These are phyloP conservation scores for Molossus molossus DNA, from an alignment of 2,797 vertebrate genomes.

Conservation along the genomic window DNA sequence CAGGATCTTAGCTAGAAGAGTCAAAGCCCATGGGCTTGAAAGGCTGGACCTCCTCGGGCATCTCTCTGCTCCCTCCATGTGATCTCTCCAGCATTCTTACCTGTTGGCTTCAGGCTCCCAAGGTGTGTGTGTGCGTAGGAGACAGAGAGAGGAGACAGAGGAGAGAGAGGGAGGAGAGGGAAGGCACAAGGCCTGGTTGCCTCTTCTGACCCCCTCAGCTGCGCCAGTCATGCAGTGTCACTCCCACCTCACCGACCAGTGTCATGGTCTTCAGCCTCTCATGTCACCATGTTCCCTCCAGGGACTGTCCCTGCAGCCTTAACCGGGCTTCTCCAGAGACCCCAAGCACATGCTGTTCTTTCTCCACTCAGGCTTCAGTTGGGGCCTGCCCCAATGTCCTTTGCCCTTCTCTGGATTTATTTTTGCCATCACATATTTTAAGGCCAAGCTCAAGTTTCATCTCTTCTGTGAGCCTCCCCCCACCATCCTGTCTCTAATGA, in stretches of 20 bases:
- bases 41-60: not conserved
- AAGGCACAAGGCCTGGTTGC: not conserved
- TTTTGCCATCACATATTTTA: constrained; percentile 18
- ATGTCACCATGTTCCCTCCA: fast-evolving
- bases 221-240: too few relatives aligned
- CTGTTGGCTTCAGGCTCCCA: not conserved
- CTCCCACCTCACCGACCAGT: too few relatives aligned
- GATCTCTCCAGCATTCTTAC: not conserved
- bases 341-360: not conserved
- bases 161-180: not conserved
- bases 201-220: not conserved
- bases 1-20: not conserved
- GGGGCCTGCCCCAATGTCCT: not conserved
- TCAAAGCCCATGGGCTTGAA: not conserved
- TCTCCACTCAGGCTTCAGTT: not conserved
- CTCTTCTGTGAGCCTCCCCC: not conserved
- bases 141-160: not conserved
- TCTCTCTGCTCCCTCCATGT: not conserved
- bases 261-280: not conserved
- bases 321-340: not conserved
- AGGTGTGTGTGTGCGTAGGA: not conserved
- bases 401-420: not conserved
- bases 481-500: not conserved
- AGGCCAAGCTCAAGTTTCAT: not conserved
- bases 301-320: not conserved